phyloP scores from a whole-genome alignment of 1,140 invertebrate genomes.

The Battus philenor region DNA sequence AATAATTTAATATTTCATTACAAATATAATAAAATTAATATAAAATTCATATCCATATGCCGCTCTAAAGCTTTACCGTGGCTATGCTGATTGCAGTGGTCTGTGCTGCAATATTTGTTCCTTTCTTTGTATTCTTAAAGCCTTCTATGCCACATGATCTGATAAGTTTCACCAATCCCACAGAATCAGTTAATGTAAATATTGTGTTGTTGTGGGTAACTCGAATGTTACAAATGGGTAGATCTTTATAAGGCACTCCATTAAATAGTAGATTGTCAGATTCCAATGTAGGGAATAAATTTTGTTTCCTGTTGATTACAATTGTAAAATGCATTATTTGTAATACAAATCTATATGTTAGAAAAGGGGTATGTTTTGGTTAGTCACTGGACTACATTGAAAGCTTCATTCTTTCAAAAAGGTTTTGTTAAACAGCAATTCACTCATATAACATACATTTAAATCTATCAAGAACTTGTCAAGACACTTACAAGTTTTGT shows the following conservation, averaged over 20 bases:
- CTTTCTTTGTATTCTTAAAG: constrained; percentile 95
- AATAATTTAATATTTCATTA: constrained; percentile 17
- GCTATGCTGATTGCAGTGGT: constrained; percentile 89
- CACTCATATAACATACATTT: no score
- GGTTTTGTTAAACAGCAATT: no score
- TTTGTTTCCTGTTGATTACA: constrained; percentile 78
- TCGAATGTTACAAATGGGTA: constrained; percentile 90
- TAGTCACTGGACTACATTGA: no score
- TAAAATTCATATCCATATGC: constrained; percentile 36
- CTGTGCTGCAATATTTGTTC: constrained; percentile 97
- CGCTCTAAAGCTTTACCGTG: no score
- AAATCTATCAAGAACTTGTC: no score
- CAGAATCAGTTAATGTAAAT: constrained; percentile 82
- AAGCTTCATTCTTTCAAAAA: no score
- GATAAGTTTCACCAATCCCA: constrained; percentile 79
- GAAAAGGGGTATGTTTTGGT: no score
- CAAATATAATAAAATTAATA: background rate
- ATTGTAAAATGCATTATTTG: constrained; percentile 13
- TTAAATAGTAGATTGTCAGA: constrained; percentile 86
- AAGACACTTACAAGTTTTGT: no score
- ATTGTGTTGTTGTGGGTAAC: constrained; percentile 92
- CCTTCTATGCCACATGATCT: constrained; percentile 92
- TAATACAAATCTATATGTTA: constrained; percentile 11
- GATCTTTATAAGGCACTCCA: constrained; percentile 84
- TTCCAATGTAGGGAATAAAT: constrained; percentile 84